Percentiles rank a stretch among this genome's conserved stretches.
Evolutionary conservation across 1,140 invertebrate genomes (phyloP).

Genomic region (Neodiprion pinetum): DNA sequence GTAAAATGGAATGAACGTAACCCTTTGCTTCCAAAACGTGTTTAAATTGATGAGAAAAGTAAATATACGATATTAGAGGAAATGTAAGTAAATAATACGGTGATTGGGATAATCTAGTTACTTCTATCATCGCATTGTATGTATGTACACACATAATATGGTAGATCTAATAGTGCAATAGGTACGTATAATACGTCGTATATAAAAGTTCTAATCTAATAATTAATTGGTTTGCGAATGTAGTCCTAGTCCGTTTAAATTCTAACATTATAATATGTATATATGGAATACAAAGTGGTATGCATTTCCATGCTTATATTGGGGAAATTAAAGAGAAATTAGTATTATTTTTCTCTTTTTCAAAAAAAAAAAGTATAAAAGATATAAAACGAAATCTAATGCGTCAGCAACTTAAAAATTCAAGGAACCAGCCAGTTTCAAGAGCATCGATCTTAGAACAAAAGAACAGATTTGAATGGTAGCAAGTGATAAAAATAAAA

Average conservation of each 20-base stretch:
- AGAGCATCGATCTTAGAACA: not conserved
- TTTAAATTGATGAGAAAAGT: constrained; percentile 56
- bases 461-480: not conserved
- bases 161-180: not conserved
- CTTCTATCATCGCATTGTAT: not conserved
- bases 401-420: not conserved
- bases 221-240: constrained; percentile 7
- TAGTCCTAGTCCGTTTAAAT: not conserved
- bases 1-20: not conserved
- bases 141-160: not conserved
- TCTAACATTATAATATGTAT: not conserved
- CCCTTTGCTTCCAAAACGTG: constrained; percentile 22
- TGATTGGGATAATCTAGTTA: not conserved
- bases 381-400: not conserved
- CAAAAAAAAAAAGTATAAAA: too few relatives aligned
- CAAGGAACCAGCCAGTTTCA: constrained; percentile 11
- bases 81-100: not conserved
- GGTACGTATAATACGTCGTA: not conserved
- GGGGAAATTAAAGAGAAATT: too few relatives aligned
- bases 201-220: constrained; percentile 20
- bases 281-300: too few relatives aligned
- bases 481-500: constrained; percentile 19
- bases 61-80: constrained; percentile 51
- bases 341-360: too few relatives aligned
- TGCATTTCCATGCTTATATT: too few relatives aligned